Conservation (phyloP, 2,888 invertebrate species). For the Trilocha varians region DNA sequence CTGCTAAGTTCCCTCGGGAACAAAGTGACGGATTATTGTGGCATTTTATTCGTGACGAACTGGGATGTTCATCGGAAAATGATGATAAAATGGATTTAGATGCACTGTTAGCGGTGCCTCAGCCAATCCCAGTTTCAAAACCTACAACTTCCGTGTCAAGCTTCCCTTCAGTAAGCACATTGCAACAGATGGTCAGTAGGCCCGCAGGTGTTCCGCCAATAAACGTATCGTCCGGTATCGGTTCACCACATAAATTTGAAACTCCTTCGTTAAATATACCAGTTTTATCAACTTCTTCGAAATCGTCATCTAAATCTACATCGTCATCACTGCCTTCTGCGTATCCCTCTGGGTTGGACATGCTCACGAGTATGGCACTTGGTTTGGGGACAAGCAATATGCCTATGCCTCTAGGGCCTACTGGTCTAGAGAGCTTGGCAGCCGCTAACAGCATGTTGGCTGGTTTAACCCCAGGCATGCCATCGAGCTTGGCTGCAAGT, state of each 20-base stretch:
- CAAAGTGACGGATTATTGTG: conserved; percentile 84
- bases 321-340: conserved; percentile 66
- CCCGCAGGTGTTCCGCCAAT: conserved; percentile 67
- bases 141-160: conserved; percentile 50
- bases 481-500: conserved; percentile 55
- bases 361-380: conserved; percentile 68
- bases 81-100: conserved; percentile 79
- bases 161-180: conserved; percentile 64
- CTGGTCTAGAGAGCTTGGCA: conserved; percentile 60
- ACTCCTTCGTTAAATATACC: conserved; percentile 74
- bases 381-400: conserved; percentile 59
- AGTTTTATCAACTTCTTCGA: conserved; percentile 72
- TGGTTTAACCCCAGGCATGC: conserved; percentile 52
- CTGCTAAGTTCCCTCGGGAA: conserved; percentile 87
- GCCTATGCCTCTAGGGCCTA: conserved; percentile 53
- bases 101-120: conserved; percentile 73
- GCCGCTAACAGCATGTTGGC: conserved; percentile 65
- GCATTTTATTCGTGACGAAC: conserved; percentile 83
- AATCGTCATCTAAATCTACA: conserved; percentile 72
- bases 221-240: conserved; percentile 58
- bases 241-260: conserved; percentile 71
- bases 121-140: conserved; percentile 62
- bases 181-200: conserved; percentile 68
- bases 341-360: conserved; percentile 63
- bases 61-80: conserved; percentile 78